These are phyloP conservation scores for Callipepla squamata DNA, from an alignment of 2,113 vertebrate genomes.

Conservation along the genomic window DNA sequence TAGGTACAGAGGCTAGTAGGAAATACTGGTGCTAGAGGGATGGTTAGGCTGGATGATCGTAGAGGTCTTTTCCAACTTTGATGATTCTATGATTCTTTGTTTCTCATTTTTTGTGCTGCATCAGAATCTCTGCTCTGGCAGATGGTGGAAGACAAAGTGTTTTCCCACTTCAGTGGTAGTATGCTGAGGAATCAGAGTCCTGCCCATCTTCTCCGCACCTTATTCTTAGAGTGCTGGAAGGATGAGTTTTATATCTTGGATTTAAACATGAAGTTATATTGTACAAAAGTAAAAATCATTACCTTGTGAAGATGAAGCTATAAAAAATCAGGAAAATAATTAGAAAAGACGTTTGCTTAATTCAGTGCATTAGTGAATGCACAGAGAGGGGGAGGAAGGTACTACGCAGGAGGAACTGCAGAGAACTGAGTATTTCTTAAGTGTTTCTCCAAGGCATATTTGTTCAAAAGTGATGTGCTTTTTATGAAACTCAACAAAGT, in stretches of 20 bases:
- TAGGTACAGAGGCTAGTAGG: too few relatives aligned
- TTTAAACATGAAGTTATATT: accelerated
- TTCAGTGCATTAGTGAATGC: not conserved
- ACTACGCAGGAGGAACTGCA: not conserved
- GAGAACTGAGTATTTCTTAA: not conserved
- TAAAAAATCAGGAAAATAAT: not conserved
- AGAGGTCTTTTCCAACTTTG: too few relatives aligned
- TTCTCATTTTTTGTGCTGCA: not conserved
- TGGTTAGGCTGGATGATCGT: too few relatives aligned
- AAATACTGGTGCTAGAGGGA: too few relatives aligned
- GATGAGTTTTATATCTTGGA: not conserved
- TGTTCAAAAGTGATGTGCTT: not conserved
- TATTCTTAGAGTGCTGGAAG: not conserved
- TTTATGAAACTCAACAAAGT: not conserved
- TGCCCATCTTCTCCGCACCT: accelerated
- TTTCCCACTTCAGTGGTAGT: accelerated
- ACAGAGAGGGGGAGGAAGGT: not conserved
- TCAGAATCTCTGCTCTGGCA: not conserved
- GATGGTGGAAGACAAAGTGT: not conserved
- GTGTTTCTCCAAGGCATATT: not conserved
- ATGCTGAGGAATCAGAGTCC: not conserved
- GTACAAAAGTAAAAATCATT: not conserved
- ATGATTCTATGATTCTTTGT: too few relatives aligned
- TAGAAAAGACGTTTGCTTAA: not conserved
- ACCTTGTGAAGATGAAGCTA: not conserved